A percentile compares a stretch with the other conserved stretches of the same genome.
These are phyloP conservation scores for Oplegnathus fasciatus DNA, from an alignment of 2,113 vertebrate genomes.

Conservation along the genomic window DNA sequence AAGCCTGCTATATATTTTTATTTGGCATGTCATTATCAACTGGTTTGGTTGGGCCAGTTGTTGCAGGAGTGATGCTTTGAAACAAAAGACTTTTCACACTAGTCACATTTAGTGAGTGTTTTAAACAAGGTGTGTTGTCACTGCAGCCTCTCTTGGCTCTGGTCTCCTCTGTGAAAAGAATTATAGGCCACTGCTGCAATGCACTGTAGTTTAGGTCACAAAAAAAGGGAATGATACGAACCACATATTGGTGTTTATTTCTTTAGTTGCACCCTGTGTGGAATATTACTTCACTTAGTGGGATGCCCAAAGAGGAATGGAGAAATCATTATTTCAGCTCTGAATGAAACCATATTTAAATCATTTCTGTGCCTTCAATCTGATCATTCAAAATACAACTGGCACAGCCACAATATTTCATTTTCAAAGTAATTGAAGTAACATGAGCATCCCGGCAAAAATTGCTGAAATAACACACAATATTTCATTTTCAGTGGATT, in stretches of 20 bases:
- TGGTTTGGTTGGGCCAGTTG: not conserved
- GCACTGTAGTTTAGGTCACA: not conserved
- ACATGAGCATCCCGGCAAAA: not conserved
- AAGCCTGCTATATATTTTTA: not conserved
- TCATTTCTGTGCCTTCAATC: not conserved
- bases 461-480: not conserved
- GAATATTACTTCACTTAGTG: slow-evolving; percentile 1
- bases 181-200: slow-evolving; percentile 16
- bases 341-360: slow-evolving; percentile 20
- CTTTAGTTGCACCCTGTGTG: not conserved
- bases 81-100: not conserved
- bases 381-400: slow-evolving; percentile 7
- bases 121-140: not conserved
- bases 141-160: slow-evolving; percentile 1
- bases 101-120: slow-evolving; percentile 2
- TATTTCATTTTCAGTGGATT: slow-evolving; percentile 28
- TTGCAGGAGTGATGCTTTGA: slow-evolving; percentile 1
- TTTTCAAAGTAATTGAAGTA: slow-evolving; percentile 36
- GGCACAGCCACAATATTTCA: slow-evolving; percentile 1
- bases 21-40: not conserved
- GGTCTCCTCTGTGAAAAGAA: slow-evolving; percentile 22
- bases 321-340: slow-evolving; percentile 8
- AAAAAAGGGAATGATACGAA: not conserved
- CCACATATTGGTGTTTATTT: not conserved
- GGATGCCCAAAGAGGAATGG: not conserved